These are phyloP conservation scores for Urocyon cinereoargenteus DNA, from an alignment of 2,797 vertebrate genomes.

Conservation along the genomic window DNA sequence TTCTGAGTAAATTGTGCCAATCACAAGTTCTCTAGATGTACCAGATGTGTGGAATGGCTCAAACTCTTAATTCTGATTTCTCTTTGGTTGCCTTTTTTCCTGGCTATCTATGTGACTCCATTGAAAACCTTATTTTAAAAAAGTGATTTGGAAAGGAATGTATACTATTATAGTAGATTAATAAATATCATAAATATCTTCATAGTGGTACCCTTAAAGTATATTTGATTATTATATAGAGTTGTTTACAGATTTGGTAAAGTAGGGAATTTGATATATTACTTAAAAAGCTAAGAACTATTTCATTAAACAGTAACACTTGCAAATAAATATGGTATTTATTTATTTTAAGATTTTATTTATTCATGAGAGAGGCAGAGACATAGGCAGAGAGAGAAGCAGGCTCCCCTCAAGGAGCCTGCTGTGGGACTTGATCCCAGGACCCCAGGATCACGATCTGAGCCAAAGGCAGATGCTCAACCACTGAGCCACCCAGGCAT, in stretches of 20 bases:
- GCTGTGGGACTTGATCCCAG: no score
- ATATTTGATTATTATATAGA: slow-evolving; percentile 8
- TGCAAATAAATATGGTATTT: background rate
- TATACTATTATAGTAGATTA: background rate
- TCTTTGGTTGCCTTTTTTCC: background rate
- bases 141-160: background rate
- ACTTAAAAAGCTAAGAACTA: slow-evolving; percentile 4
- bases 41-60: background rate
- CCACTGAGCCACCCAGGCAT: no score
- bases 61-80: background rate
- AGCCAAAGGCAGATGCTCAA: no score
- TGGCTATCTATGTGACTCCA: background rate
- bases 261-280: slow-evolving; percentile 27
- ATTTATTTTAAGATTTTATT: no score
- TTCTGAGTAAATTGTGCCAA: background rate
- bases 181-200: slow-evolving; percentile 31
- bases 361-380: no score
- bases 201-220: background rate
- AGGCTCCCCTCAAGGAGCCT: no score
- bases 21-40: background rate
- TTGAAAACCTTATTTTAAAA: background rate
- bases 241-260: slow-evolving; percentile 16
- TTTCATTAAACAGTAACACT: slow-evolving; percentile 53
- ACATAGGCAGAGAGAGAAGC: no score
- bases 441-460: no score